Percentiles rank a stretch among this genome's conserved stretches.
phyloP scores from a whole-genome alignment of 2,797 vertebrate species.

The Octomys mimax region DNA sequence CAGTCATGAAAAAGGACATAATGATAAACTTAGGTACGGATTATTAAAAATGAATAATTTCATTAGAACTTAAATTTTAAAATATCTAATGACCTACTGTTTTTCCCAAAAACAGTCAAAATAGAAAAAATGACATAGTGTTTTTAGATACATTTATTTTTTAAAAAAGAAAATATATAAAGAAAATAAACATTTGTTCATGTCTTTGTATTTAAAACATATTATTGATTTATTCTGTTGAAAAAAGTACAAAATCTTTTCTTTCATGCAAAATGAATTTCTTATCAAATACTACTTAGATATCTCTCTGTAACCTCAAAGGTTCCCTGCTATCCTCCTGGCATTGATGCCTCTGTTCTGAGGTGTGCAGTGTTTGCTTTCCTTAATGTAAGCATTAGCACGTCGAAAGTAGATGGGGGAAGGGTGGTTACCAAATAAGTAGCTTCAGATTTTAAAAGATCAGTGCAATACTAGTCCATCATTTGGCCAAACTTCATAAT shows the following conservation, averaged over 20 bases:
- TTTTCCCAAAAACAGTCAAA: conserved; percentile 46
- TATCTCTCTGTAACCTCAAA: background rate
- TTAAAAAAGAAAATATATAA: background rate
- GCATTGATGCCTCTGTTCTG: background rate
- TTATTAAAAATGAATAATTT: conserved; percentile 28
- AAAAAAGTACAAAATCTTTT: conserved; percentile 40
- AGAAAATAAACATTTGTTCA: background rate
- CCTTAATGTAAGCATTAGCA: background rate
- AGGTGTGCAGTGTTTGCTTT: background rate
- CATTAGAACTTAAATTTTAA: conserved; percentile 14
- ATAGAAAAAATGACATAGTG: background rate
- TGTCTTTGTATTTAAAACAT: background rate
- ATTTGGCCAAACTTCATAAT: background rate
- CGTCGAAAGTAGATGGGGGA: background rate
- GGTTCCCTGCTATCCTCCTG: background rate
- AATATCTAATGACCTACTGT: background rate
- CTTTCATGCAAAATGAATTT: conserved; percentile 18
- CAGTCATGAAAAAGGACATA: background rate
- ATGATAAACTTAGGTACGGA: background rate
- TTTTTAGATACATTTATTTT: conserved; percentile 43
- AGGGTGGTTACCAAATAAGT: background rate
- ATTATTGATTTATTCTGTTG: background rate
- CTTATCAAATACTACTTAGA: conserved; percentile 7
- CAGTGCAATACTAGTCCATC: background rate
- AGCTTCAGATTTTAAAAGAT: background rate